Evolutionary conservation across 2,113 vertebrate species (phyloP).

Genomic region (Myocastor coypus): DNA sequence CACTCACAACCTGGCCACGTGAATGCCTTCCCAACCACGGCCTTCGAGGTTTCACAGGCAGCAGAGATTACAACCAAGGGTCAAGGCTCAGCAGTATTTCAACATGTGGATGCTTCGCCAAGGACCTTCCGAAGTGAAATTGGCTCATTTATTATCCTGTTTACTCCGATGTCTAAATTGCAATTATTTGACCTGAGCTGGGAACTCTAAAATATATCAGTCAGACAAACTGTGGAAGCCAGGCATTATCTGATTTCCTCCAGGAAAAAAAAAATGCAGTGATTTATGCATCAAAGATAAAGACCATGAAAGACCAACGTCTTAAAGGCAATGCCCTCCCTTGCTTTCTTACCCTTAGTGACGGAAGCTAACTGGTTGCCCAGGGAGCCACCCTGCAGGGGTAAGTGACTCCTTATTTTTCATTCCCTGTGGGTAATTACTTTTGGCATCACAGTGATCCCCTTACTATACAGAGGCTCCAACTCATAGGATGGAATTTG

Average conservation of each 20-base stretch:
- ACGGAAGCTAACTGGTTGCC: background rate
- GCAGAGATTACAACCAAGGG: background rate
- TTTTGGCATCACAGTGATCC: background rate
- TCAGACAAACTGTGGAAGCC: background rate
- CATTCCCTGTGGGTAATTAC: background rate
- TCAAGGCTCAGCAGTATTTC: background rate
- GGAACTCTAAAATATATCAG: background rate
- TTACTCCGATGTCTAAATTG: background rate
- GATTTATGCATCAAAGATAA: background rate
- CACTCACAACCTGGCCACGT: background rate
- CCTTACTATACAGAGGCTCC: background rate
- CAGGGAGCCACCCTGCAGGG: rapidly evolving
- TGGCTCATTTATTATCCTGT: background rate
- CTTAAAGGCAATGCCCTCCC: background rate
- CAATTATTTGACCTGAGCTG: background rate
- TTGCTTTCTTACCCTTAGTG: too few relatives aligned
- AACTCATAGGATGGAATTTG: background rate
- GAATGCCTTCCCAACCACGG: background rate
- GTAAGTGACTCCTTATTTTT: background rate
- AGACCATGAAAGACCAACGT: background rate
- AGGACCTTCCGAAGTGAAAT: background rate
- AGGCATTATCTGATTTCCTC: background rate
- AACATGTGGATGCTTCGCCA: background rate
- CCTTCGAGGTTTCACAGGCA: background rate
- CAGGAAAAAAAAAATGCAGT: background rate